These are phyloP conservation scores for Manduca sexta DNA, from an alignment of 1,140 invertebrate species.

Conservation along the genomic window DNA sequence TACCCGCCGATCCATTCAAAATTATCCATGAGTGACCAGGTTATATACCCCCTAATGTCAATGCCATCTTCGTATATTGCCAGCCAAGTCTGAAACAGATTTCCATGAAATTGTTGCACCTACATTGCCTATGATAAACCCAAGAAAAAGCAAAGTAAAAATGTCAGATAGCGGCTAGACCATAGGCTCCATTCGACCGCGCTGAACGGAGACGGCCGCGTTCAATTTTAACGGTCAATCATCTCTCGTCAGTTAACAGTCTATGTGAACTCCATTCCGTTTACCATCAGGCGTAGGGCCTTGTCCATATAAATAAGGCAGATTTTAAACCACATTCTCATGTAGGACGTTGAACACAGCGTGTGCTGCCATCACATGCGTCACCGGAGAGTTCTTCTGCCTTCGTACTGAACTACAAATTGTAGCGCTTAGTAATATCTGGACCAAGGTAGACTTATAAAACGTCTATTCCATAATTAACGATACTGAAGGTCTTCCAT, in stretches of 20 bases:
- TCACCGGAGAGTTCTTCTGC: constrained; percentile 98
- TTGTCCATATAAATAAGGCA: no score
- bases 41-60: constrained; percentile 18
- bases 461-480: no score
- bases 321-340: constrained; percentile 89
- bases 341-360: constrained; percentile 96
- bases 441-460: constrained; percentile 80
- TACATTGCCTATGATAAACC: no score
- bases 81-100: constrained; percentile 18
- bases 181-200: no score
- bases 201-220: no score
- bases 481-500: no score
- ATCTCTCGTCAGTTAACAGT: no score
- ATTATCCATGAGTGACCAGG: constrained; percentile 28
- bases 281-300: no score
- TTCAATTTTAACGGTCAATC: no score
- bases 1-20: constrained; percentile 48
- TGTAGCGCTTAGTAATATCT: constrained; percentile 86
- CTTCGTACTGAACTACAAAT: constrained; percentile 95
- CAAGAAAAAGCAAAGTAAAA: no score
- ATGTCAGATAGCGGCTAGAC: no score
- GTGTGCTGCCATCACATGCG: constrained; percentile 93
- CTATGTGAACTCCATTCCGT: no score
- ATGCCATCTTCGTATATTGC: constrained; percentile 23
- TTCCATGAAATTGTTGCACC: background rate